These are phyloP conservation scores for Entomobrya multifasciata DNA, from an alignment of 2,888 invertebrate genomes.

Conservation along the genomic window DNA sequence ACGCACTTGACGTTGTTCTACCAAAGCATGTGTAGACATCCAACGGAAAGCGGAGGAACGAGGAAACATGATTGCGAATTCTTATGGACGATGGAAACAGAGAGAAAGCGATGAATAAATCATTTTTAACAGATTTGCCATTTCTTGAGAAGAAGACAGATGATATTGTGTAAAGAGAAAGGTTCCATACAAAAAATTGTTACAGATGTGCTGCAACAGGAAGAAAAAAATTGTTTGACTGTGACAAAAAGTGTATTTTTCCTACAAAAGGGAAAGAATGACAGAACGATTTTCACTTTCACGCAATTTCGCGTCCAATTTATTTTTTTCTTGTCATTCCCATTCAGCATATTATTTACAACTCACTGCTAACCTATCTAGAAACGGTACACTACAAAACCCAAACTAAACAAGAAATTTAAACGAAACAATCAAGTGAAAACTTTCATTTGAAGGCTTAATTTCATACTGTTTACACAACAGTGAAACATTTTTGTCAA, in stretches of 20 bases:
- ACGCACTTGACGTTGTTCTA: too few species aligned
- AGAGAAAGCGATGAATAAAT: neutral
- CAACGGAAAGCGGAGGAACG: neutral
- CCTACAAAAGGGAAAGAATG: conserved; percentile 11
- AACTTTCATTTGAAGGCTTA: too few species aligned
- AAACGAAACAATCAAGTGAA: too few species aligned
- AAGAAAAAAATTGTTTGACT: conserved; percentile 17
- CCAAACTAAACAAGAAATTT: too few species aligned
- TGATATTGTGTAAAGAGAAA: neutral
- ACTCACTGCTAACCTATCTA: neutral
- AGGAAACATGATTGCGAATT: neutral
- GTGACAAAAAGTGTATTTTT: too few species aligned
- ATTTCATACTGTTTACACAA: too few species aligned
- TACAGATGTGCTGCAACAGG: conserved; percentile 4
- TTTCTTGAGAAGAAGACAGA: conserved; percentile 16
- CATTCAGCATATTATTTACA: conserved; percentile 1
- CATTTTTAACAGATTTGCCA: neutral
- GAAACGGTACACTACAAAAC: too few species aligned
- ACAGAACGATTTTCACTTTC: neutral
- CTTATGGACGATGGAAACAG: neutral
- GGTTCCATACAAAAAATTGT: neutral
- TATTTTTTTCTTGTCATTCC: conserved; percentile 21
- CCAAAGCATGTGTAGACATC: neutral
- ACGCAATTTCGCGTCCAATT: neutral
- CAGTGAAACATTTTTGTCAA: too few species aligned